Conservation (phyloP, 2,888 invertebrate species). For the Andrena fulva region DNA sequence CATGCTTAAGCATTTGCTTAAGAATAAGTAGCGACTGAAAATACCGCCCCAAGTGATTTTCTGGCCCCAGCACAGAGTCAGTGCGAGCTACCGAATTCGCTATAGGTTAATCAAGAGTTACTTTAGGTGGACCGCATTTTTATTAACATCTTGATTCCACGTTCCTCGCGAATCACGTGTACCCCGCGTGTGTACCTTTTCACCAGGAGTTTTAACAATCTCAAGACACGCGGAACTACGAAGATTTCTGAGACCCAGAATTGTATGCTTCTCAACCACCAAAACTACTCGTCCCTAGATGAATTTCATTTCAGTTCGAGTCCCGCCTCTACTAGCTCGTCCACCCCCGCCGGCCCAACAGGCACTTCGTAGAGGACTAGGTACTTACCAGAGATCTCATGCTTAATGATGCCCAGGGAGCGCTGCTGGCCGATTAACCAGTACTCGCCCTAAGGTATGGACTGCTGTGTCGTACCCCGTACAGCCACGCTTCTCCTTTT, state of each 20-base stretch:
- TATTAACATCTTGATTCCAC: too few species aligned
- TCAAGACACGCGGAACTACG: too few species aligned
- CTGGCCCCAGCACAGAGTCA: too few species aligned
- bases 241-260: too few species aligned
- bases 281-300: neutral
- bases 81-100: neutral
- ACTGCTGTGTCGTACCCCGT: constrained; percentile 77
- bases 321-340: neutral
- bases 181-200: too few species aligned
- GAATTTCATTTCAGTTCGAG: too few species aligned
- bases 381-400: constrained; percentile 78
- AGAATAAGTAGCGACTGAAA: too few species aligned
- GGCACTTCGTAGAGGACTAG: constrained; percentile 18
- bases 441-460: constrained; percentile 81
- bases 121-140: neutral
- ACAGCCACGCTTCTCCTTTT: constrained; percentile 76
- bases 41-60: too few species aligned
- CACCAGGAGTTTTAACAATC: too few species aligned
- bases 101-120: neutral
- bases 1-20: too few species aligned
- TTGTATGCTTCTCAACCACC: neutral
- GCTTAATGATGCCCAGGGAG: constrained; percentile 54
- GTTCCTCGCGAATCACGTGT: too few species aligned
- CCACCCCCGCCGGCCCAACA: neutral
- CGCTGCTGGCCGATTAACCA: constrained; percentile 80